These are phyloP conservation scores for Galeruca laticollis DNA, from an alignment of 2,888 invertebrate species.

Conservation along the genomic window DNA sequence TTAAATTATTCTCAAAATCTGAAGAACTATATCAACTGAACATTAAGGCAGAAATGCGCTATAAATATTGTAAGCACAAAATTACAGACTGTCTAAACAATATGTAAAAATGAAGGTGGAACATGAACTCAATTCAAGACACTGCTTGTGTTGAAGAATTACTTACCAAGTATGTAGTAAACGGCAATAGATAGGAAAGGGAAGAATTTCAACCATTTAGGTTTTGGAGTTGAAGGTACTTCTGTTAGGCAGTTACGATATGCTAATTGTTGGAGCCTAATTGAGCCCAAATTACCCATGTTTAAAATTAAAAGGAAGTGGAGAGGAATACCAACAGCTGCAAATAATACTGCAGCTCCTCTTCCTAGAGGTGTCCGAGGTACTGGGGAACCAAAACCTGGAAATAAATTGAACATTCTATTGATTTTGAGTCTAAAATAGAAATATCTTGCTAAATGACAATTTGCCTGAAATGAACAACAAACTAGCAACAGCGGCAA, in stretches of 20 bases:
- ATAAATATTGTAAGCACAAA: no score
- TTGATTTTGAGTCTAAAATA: no score
- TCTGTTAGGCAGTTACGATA: slow-evolving; percentile 55
- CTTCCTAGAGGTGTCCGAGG: slow-evolving; percentile 76
- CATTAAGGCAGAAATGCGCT: no score
- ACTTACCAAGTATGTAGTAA: slow-evolving; percentile 70
- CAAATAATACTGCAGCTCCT: slow-evolving; percentile 74
- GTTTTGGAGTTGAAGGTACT: slow-evolving; percentile 53
- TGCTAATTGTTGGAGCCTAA: slow-evolving; percentile 67
- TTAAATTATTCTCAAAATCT: no score
- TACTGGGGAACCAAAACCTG: slow-evolving; percentile 80
- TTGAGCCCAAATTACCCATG: slow-evolving; percentile 68
- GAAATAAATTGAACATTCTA: slow-evolving; percentile 40
- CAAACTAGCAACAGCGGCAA: no score
- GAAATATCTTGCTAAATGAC: no score
- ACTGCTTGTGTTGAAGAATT: neutral
- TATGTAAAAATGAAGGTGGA: neutral
- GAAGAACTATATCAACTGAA: no score
- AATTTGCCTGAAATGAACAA: no score
- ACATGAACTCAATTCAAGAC: neutral
- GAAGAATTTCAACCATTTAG: slow-evolving; percentile 64
- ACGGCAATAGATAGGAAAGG: slow-evolving; percentile 65
- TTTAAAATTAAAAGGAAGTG: slow-evolving; percentile 75
- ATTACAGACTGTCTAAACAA: no score
- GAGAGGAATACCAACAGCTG: slow-evolving; percentile 75